These are phyloP conservation scores for Orchesella cincta DNA, from an alignment of 1,140 invertebrate genomes.

Conservation along the genomic window DNA sequence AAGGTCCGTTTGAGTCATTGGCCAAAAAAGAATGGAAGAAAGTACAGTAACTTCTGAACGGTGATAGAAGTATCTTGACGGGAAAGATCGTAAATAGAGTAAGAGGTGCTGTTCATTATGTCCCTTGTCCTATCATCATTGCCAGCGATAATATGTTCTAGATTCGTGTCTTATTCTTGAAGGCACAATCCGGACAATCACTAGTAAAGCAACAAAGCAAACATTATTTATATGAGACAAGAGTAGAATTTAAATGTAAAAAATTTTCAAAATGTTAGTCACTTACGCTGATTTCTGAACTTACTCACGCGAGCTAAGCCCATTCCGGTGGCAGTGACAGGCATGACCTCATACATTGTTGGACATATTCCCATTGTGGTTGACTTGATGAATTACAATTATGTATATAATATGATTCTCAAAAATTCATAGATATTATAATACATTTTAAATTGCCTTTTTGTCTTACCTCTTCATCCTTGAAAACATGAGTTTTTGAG, in stretches of 20 bases:
- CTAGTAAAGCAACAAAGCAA: conserved; percentile 43
- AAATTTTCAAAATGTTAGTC: conserved; percentile 37
- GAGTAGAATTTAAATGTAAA: conserved; percentile 33
- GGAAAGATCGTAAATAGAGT: conserved; percentile 45
- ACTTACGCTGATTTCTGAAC: conserved; percentile 48
- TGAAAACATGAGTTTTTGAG: conserved; percentile 32
- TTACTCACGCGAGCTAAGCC: conserved; percentile 34
- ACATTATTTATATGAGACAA: conserved; percentile 36
- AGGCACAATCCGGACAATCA: conserved; percentile 48
- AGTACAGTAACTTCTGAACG: conserved; percentile 35
- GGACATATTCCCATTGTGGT: conserved; percentile 49
- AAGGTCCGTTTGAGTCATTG: conserved; percentile 46
- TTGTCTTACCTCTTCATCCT: conserved; percentile 39
- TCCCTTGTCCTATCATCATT: conserved; percentile 40
- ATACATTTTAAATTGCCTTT: too few relatives aligned
- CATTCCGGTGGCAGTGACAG: conserved; percentile 34
- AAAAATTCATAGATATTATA: not conserved
- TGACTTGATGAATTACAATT: conserved; percentile 36
- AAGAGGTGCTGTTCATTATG: conserved; percentile 45
- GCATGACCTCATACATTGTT: conserved; percentile 46
- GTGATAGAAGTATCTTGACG: conserved; percentile 13
- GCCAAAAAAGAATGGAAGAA: conserved; percentile 50
- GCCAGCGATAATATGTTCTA: conserved; percentile 37
- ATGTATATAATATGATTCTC: not conserved
- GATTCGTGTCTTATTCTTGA: conserved; percentile 28